Evolutionary conservation across 2,113 vertebrate genomes (phyloP), one percentile per base, ranked within the genome.

Genomic region (Corvus cornix): DNA sequence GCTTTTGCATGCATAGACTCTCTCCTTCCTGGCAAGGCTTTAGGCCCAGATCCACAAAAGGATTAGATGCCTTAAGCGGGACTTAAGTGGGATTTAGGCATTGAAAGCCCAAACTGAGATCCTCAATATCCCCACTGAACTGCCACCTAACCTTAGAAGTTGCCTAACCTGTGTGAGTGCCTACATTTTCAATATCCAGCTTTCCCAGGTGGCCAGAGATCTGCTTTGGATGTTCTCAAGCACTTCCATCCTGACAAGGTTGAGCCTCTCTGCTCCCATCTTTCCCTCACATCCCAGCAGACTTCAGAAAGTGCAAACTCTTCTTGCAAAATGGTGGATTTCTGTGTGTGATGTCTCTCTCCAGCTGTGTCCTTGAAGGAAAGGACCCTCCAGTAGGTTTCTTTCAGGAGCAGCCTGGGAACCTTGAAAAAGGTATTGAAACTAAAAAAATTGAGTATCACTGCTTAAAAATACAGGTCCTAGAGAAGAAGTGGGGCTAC

Each of bases 51-150:
- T 95, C 55, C 96, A 96, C 94, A 89, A 84, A 94, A 95, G 94
- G 95, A 97, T 97, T 97, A 97, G 73, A 30, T 96, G 94, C 86
- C 69, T 96, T 97, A 97, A 89, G 86, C 84, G 86, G 73, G 92
- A 96, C 95, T 97, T 97, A 97, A 96, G 92, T 84, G 73, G 93
- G 95, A 97, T 97, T 97, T 97, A 96, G 91, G 77, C 94, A 95
- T 92, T 92, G 93, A 96, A 97, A 97, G 89, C 64, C 93, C 89
- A 94, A 95, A 92, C 73, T 52, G 77, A 89, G 89, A 95, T 96
- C 73, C 77, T 95, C 80, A 56, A 49, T 95, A 95, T 96, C 91
- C 94, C 91, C 41, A 55, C 89, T 95, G 96, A 96, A 91, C 94
- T 95, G 88, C 92, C 94, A 95, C 86, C 91, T 95, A 94, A 97